These are phyloP conservation scores for Drosophila obscura DNA, from an alignment of 1,140 invertebrate species.

Conservation along the genomic window DNA sequence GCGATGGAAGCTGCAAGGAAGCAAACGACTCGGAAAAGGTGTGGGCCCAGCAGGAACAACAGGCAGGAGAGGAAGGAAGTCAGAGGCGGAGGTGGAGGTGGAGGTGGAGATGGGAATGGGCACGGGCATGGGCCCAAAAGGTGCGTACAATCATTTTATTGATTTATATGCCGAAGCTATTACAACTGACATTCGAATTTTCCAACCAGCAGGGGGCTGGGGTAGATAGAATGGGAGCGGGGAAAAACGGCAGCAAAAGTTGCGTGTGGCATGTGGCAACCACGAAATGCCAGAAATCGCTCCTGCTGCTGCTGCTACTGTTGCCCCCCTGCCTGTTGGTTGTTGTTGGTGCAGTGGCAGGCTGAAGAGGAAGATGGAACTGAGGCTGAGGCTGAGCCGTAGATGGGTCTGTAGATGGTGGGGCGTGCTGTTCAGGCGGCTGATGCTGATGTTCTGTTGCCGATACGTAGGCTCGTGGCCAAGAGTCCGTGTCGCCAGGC, in stretches of 20 bases:
- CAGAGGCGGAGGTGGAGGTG: constrained; percentile 13
- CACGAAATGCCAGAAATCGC: constrained; percentile 45
- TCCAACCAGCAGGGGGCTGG: constrained; percentile 46
- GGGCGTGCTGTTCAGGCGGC: too few relatives aligned
- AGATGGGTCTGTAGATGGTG: too few relatives aligned
- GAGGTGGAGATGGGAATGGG: neutral
- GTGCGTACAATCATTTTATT: constrained; percentile 83
- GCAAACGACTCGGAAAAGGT: constrained; percentile 38
- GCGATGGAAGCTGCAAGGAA: constrained; percentile 67
- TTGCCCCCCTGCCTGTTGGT: constrained; percentile 19
- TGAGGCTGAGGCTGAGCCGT: constrained; percentile 24
- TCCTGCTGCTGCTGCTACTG: constrained; percentile 37
- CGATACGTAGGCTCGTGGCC: constrained; percentile 38
- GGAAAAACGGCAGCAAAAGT: constrained; percentile 25
- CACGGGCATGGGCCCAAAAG: constrained; percentile 46
- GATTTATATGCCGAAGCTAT: constrained; percentile 83
- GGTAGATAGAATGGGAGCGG: neutral
- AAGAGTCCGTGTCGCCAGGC: constrained; percentile 54
- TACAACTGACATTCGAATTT: constrained; percentile 83
- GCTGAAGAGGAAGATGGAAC: too few relatives aligned
- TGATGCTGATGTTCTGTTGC: constrained; percentile 39
- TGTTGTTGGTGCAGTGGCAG: constrained; percentile 38
- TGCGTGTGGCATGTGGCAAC: constrained; percentile 37
- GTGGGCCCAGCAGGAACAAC: neutral
- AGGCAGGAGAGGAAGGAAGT: constrained; percentile 14